Percentiles rank a stretch among this genome's conserved stretches.
Evolutionary conservation across 2,888 invertebrate genomes (phyloP).

Genomic region (Acanthoscelides obtectus): DNA sequence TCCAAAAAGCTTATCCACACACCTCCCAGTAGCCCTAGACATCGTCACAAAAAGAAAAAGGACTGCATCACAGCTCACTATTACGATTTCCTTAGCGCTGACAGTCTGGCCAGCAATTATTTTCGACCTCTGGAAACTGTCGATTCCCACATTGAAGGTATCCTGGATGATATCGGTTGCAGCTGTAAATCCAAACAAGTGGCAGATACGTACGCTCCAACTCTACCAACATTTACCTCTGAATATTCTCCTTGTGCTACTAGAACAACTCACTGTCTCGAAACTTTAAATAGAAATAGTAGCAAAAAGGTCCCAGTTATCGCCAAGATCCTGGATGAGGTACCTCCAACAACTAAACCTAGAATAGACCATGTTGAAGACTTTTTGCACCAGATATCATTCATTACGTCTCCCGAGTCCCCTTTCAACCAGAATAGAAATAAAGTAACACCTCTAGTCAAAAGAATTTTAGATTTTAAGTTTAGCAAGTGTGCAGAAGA

Average conservation of each 20-base stretch:
- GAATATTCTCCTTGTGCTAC: slow-evolving; percentile 50
- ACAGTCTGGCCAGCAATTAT: slow-evolving; percentile 33
- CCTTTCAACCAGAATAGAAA: slow-evolving; percentile 17
- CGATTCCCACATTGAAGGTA: slow-evolving; percentile 40
- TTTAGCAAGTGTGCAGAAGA: slow-evolving; percentile 42
- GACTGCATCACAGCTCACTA: slow-evolving; percentile 34
- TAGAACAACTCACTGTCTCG: slow-evolving; percentile 42
- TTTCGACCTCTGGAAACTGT: slow-evolving; percentile 41
- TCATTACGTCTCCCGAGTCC: slow-evolving; percentile 34
- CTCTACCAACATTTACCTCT: slow-evolving; percentile 54
- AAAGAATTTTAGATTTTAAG: slow-evolving; percentile 55
- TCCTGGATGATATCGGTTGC: slow-evolving; percentile 20
- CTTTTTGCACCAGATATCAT: slow-evolving; percentile 39
- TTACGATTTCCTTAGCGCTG: slow-evolving; percentile 21
- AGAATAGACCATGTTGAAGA: slow-evolving; percentile 43
- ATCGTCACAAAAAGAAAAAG: slow-evolving; percentile 41
- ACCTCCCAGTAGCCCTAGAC: slow-evolving; percentile 16
- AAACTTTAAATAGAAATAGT: slow-evolving; percentile 51
- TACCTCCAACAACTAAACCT: slow-evolving; percentile 37
- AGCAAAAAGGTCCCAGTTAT: slow-evolving; percentile 46
- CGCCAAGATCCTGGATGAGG: slow-evolving; percentile 35
- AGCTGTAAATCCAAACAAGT: slow-evolving; percentile 26
- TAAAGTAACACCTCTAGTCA: slow-evolving; percentile 58
- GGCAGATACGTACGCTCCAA: slow-evolving; percentile 46
- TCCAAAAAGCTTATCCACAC: slow-evolving; percentile 19